Conservation (phyloP, 1,140 invertebrate species). For the Papilio helenus region DNA sequence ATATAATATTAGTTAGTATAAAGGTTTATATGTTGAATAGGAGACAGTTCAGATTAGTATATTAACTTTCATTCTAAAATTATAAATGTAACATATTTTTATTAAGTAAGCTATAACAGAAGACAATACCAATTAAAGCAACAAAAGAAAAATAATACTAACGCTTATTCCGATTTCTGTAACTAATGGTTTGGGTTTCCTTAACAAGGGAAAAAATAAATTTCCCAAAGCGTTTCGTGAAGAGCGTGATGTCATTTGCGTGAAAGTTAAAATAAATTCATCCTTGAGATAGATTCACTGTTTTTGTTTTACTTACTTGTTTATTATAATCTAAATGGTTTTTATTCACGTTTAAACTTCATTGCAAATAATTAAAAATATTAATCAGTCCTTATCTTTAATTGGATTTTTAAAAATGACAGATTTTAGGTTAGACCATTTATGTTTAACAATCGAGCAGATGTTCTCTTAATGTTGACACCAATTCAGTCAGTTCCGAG, state of each 20-base stretch:
- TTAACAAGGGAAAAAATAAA: slow-evolving; percentile 6
- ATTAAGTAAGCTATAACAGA: background rate
- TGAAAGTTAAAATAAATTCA: slow-evolving; percentile 7
- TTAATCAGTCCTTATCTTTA: no score
- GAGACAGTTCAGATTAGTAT: no score
- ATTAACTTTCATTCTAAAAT: no score
- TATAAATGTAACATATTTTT: no score
- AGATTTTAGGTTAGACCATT: no score
- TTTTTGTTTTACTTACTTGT: background rate
- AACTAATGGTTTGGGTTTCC: background rate
- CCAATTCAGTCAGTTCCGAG: background rate
- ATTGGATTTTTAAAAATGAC: no score
- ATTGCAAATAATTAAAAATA: no score
- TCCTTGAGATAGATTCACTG: background rate
- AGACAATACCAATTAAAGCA: background rate
- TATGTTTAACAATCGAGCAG: no score
- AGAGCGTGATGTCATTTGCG: slow-evolving; percentile 22
- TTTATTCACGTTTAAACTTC: no score
- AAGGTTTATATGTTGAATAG: no score
- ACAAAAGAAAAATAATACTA: slow-evolving; percentile 4
- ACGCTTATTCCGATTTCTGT: slow-evolving; percentile 4
- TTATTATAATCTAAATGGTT: background rate
- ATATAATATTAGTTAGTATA: no score
- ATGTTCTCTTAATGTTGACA: background rate
- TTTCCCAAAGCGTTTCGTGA: background rate